These are phyloP conservation scores for Onychomys arenicola DNA, from an alignment of 2,797 vertebrate genomes.

Conservation along the genomic window DNA sequence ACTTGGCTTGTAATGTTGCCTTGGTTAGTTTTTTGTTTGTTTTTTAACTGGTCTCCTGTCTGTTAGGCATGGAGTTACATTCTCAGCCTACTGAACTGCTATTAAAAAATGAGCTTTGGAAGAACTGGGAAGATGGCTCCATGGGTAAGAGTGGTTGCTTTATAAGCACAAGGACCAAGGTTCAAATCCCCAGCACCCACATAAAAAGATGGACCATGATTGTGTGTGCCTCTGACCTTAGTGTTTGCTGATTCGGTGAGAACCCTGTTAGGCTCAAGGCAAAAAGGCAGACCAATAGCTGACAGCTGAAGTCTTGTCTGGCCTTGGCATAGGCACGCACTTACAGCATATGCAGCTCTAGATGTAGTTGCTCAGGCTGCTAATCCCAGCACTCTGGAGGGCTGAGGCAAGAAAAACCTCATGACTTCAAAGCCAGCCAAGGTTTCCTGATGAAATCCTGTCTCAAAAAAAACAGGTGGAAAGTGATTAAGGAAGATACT, in stretches of 20 bases:
- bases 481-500: not conserved
- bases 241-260: no score
- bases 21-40: not conserved
- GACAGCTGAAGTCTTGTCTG: not conserved
- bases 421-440: not conserved
- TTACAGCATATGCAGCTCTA: not conserved
- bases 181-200: not conserved
- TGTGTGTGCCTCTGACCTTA: not conserved
- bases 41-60: not conserved
- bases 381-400: not conserved
- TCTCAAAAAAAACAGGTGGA: not conserved
- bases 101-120: not conserved
- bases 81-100: not conserved
- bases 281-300: not conserved
- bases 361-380: not conserved
- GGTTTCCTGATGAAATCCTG: not conserved
- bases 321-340: no score
- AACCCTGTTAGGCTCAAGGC: not conserved
- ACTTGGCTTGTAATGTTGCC: not conserved
- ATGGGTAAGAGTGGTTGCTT: not conserved
- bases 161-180: not conserved
- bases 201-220: not conserved
- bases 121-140: not conserved
- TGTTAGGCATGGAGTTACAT: not conserved
- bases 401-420: not conserved